phyloP scores from a whole-genome alignment of 2,888 invertebrate genomes.

The Achlya flavicornis region DNA sequence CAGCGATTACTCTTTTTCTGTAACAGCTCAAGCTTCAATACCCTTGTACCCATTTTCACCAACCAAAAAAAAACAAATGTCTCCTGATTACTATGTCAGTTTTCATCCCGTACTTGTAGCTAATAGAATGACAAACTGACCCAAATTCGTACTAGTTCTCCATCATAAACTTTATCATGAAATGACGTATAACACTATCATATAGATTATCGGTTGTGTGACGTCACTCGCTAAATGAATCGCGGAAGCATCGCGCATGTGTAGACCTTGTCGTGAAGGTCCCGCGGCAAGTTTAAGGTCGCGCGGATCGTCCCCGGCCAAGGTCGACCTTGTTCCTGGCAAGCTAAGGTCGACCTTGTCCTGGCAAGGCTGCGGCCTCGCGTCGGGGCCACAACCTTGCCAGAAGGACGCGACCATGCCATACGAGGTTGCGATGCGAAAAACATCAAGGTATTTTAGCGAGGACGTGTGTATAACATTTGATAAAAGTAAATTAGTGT shows the following conservation, averaged over 20 bases:
- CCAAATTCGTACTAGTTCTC: no score
- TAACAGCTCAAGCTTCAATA: no score
- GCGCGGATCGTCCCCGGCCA: neutral
- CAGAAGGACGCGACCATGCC: neutral
- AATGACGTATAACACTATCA: neutral
- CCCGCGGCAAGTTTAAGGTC: neutral
- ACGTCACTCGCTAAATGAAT: neutral
- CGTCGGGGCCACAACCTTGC: neutral
- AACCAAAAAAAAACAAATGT: no score
- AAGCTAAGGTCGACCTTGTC: neutral
- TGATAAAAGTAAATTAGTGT: neutral
- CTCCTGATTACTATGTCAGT: no score
- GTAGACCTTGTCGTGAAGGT: neutral
- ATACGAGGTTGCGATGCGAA: neutral
- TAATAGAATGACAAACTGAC: no score
- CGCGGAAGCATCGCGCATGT: neutral
- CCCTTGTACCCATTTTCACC: no score
- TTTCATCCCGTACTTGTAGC: no score
- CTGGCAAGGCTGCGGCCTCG: neutral
- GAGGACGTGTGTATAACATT: neutral
- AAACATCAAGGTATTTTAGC: neutral
- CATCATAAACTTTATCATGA: no score
- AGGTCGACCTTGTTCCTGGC: neutral
- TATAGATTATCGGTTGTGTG: neutral
- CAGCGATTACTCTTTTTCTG: no score